Evolutionary conservation across 2,113 vertebrate species (phyloP).

Genomic region (Stigmatopora nigra): DNA sequence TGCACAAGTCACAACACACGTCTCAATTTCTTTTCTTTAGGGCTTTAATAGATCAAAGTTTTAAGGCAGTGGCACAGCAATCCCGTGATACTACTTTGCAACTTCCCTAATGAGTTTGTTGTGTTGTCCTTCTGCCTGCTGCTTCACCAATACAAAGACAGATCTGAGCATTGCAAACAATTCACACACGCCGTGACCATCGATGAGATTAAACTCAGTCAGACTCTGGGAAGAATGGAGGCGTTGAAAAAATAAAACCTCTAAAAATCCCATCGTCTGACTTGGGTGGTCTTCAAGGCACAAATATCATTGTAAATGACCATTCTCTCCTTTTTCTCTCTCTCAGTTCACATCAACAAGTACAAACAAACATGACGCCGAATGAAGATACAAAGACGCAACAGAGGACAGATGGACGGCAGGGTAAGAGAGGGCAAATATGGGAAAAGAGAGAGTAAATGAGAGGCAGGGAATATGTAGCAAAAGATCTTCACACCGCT

Average conservation of each 20-base stretch:
- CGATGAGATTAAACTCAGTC: constrained; percentile 46
- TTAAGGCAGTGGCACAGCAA: not conserved
- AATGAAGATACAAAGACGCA: constrained; percentile 22
- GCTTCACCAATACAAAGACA: constrained; percentile 17
- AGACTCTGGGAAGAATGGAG: constrained; percentile 54
- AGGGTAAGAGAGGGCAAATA: constrained; percentile 21
- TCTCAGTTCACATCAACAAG: constrained; percentile 57
- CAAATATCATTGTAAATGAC: constrained; percentile 62
- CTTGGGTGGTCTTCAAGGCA: constrained; percentile 66
- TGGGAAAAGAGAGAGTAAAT: constrained; percentile 9
- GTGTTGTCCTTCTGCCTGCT: constrained; percentile 4
- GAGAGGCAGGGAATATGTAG: constrained; percentile 4
- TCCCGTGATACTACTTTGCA: not conserved
- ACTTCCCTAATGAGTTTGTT: constrained; percentile 1
- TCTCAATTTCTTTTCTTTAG: no score
- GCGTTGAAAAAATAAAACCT: constrained; percentile 53
- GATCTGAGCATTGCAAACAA: constrained; percentile 36
- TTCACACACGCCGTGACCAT: constrained; percentile 40
- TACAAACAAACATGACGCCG: constrained; percentile 58
- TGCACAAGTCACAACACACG: no score
- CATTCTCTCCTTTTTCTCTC: constrained; percentile 24
- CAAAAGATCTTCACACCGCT: constrained; percentile 37
- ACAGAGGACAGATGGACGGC: constrained; percentile 13
- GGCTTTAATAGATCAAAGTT: not conserved
- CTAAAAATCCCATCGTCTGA: constrained; percentile 17